phyloP scores from a whole-genome alignment of 2,113 vertebrate species.

The Ceyx melanurus region DNA sequence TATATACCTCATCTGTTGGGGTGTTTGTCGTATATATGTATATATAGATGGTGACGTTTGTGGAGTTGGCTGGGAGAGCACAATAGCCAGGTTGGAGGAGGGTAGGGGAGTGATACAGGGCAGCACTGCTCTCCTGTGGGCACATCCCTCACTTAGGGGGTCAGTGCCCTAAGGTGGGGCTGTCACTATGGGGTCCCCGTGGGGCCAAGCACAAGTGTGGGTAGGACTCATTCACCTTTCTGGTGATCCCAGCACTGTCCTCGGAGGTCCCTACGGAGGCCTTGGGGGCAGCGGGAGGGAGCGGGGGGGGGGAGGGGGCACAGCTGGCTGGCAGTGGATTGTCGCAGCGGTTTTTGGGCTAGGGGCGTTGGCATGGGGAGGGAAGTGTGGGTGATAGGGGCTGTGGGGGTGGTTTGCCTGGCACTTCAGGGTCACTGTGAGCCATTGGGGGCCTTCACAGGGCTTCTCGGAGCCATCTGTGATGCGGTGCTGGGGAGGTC shows the following conservation, averaged over 20 bases:
- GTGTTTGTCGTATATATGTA: conserved; percentile 59
- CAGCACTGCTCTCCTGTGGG: not conserved
- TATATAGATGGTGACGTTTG: conserved; percentile 31
- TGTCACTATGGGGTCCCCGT: not conserved
- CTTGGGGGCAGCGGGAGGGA: too few relatives aligned
- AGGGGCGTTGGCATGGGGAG: not conserved
- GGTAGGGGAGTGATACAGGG: not conserved
- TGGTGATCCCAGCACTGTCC: not conserved
- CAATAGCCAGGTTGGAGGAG: not conserved
- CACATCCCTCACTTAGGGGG: not conserved
- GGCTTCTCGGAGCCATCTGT: not conserved
- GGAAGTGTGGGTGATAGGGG: not conserved
- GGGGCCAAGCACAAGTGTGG: not conserved
- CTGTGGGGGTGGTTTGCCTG: not conserved
- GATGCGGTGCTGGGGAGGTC: not conserved
- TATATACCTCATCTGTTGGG: conserved; percentile 76
- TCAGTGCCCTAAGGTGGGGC: not conserved
- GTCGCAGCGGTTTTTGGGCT: not conserved
- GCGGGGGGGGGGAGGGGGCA: not conserved
- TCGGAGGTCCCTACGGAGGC: not conserved
- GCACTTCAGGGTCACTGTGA: not conserved
- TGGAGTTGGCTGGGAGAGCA: not conserved
- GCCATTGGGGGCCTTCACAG: not conserved
- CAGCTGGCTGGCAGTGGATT: not conserved
- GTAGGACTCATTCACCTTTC: not conserved